Evolutionary conservation across 2,113 vertebrate species (phyloP), one percentile per base, ranked within the genome.

Genomic region (Trogon surrucura): DNA sequence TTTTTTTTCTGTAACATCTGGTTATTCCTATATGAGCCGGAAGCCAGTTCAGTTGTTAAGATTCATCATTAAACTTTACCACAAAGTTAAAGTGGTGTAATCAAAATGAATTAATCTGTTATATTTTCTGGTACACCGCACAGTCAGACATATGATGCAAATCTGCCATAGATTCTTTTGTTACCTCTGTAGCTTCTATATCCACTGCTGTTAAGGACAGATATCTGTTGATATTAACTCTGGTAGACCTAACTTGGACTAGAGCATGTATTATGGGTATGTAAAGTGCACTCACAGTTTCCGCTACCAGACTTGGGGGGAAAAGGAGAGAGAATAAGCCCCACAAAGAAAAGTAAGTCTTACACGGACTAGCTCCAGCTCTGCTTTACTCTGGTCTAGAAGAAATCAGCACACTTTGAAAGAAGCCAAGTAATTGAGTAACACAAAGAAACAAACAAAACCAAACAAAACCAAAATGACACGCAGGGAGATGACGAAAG

Each of bases 401-500:
- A 60, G 22, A 57, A 79, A 77, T 10, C 8, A 71, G 4, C 6
- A 45, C 6, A 20, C 10, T 16, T 85, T 50, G 8, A n/a, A 45
- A 80, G 45, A 56, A 80, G 57, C 3, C 12, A 32, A 47, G 19
- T 34, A 53, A 22, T 3, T 45, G 30, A 18, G 8, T 27, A 21
- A 61, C 7, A 34, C 41, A 30, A 73, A 30, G 12, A 41, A 13
- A 38, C 16, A 15, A 19, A 6, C 11, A 29, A 27, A 26, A 61
- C 11, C 5, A 64, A 54, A 10, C 8, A 32, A 58, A n/a, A 27
- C 17, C 27, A 27, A 60, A 32, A 8, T 5, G 11, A 7, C 4
- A 30, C 5, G 21, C 3, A 30, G 0, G 0, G 51, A 32, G 36
- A 50, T 9, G 2, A 7, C 4, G 61, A 16, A 77, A 62, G 4